Evolutionary conservation across 2,113 vertebrate species (phyloP).

Genomic region (Irena cyanogastra): DNA sequence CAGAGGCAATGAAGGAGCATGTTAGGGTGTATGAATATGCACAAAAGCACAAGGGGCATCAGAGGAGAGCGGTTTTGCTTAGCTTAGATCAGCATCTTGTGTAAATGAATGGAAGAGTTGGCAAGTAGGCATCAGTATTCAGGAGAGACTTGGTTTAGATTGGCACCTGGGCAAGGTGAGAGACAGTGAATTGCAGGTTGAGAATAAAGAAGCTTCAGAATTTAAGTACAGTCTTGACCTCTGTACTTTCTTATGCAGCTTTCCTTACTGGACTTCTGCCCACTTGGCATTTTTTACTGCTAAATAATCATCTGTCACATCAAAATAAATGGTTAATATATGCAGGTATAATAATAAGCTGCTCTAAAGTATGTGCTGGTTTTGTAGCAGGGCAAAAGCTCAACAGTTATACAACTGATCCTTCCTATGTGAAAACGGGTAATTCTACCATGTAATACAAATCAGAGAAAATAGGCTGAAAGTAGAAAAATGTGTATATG

Average conservation of each 20-base stretch:
- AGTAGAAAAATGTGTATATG: neutral
- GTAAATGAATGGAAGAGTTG: neutral
- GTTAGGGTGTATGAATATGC: neutral
- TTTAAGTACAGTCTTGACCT: neutral
- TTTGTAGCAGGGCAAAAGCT: neutral
- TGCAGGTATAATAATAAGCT: neutral
- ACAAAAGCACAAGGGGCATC: neutral
- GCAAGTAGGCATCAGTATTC: neutral
- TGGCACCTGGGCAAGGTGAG: neutral
- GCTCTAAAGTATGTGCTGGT: neutral
- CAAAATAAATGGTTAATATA: conserved; percentile 11
- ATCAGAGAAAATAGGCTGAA: neutral
- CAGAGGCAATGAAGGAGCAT: neutral
- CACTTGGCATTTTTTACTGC: neutral
- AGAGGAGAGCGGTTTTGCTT: neutral
- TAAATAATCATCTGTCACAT: neutral
- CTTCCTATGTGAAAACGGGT: neutral
- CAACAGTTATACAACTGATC: neutral
- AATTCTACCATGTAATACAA: neutral
- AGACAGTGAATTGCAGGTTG: neutral
- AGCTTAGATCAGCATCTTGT: neutral
- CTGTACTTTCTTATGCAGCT: neutral
- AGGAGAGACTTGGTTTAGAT: neutral
- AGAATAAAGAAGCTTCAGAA: neutral
- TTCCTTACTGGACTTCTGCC: neutral